Evolutionary conservation across 1,140 invertebrate species (phyloP), one percentile per base, ranked within the genome.

Genomic region (Hestina assimilis): DNA sequence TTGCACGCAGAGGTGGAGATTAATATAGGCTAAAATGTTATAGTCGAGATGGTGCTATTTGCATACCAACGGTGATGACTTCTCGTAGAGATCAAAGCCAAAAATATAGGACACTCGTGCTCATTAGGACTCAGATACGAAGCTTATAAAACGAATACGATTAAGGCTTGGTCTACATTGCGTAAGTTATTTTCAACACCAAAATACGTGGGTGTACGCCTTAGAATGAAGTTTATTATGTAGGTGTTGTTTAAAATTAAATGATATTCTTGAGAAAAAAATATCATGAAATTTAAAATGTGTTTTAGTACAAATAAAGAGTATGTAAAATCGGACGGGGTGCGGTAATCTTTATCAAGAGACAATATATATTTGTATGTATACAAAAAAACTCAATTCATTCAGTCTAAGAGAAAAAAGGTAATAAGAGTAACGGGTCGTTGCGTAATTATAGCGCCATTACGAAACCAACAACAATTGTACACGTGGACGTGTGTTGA

Each of bases 401-500:
- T 4, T 26, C 6, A 26, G n/a, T 4, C 6, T 11, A 3, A 12
- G 12, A 11, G n/a, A 11, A 12, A 29, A 29, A 29, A 29, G 12
- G n/a, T 29, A 33, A 33, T 14, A 33, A 33, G 17, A 38, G 23
- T 47, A 31, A 19, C 41, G 29, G 24, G 20, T 20, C 26, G 8
- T 3, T 38, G 46, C 50, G 51, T 48, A 66, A 63, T 40, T n/a
- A n/a, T n/a, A n/a, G 26, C 8, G 14, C 41, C 28, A 62, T 59
- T 59, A 69, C 63, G 38, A 42, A 24, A 41, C 17, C 31, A 14
- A 38, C 47, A 66, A 78, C 69, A 79, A 76, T 68, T 45, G 62
- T 19, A 66, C 64, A 69, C 59, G 66, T 75, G 67, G 53, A 62
- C 40, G 59, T 48, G 53, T 70, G 63, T 63, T 59, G 64, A 62